Conservation (phyloP, 2,888 invertebrate genomes). For the Bimastos eiseni region DNA sequence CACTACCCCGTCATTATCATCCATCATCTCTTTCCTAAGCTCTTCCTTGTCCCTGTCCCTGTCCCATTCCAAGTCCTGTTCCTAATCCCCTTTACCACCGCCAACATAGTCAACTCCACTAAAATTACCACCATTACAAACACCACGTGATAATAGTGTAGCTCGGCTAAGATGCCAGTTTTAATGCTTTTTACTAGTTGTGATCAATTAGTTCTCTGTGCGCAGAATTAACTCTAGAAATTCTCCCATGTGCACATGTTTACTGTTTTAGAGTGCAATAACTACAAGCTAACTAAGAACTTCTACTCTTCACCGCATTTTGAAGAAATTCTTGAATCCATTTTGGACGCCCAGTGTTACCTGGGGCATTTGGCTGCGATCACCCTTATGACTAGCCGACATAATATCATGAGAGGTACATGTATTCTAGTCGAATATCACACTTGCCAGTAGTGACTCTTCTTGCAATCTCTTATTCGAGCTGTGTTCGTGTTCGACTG, state of each 20-base stretch:
- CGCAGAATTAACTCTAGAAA: background rate
- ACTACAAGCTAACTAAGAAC: too few relatives aligned
- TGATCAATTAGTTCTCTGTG: background rate
- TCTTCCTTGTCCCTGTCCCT: too few relatives aligned
- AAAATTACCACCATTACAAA: background rate
- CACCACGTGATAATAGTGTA: background rate
- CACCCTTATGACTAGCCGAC: too few relatives aligned
- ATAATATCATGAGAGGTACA: too few relatives aligned
- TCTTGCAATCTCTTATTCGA: too few relatives aligned
- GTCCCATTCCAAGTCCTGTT: background rate
- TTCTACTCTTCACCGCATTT: background rate
- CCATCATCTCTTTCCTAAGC: too few relatives aligned
- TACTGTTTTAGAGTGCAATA: background rate
- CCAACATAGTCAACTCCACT: background rate
- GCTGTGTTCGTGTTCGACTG: too few relatives aligned
- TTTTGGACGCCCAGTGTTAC: background rate
- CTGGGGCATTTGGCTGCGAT: too few relatives aligned
- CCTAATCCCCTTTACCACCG: background rate
- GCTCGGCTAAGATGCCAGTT: background rate
- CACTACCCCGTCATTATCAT: too few relatives aligned
- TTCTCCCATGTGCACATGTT: background rate
- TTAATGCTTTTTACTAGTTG: background rate
- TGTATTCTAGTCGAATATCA: too few relatives aligned
- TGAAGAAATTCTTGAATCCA: background rate
- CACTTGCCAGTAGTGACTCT: too few relatives aligned